phyloP scores from a whole-genome alignment of 2,888 invertebrate genomes.

The Leucophenga montana region DNA sequence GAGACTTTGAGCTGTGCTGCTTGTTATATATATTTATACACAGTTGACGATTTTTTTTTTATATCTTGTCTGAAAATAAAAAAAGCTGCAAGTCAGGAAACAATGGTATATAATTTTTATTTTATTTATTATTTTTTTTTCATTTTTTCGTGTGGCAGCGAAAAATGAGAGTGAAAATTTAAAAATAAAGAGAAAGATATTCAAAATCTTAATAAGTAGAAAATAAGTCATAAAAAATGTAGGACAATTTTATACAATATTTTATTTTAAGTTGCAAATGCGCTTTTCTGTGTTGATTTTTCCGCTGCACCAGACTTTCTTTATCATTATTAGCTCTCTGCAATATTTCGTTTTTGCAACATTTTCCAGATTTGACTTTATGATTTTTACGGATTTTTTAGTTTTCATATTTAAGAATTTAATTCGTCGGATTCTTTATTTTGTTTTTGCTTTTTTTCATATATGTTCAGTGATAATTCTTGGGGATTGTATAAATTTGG shows the following conservation, averaged over 20 bases:
- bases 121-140: neutral
- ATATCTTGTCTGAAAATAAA: too few relatives aligned
- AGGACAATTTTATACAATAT: constrained; percentile 6
- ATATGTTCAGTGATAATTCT: too few relatives aligned
- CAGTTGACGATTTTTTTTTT: too few relatives aligned
- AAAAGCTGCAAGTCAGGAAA: neutral
- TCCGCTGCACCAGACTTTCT: too few relatives aligned
- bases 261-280: neutral
- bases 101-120: neutral
- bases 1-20: neutral
- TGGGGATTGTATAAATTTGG: too few relatives aligned
- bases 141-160: neutral
- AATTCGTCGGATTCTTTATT: too few relatives aligned
- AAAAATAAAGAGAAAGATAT: neutral
- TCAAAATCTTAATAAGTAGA: neutral
- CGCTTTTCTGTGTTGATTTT: neutral
- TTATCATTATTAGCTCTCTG: neutral
- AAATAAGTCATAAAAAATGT: neutral
- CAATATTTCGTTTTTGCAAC: neutral
- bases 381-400: neutral
- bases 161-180: constrained; percentile 12
- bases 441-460: too few relatives aligned
- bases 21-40: too few relatives aligned
- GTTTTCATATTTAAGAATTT: neutral
- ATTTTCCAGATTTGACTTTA: too few relatives aligned